Base-by-base conservation (phyloP, 2,797 vertebrate genomes). In the Zenarchopterus dispar region DNA sequence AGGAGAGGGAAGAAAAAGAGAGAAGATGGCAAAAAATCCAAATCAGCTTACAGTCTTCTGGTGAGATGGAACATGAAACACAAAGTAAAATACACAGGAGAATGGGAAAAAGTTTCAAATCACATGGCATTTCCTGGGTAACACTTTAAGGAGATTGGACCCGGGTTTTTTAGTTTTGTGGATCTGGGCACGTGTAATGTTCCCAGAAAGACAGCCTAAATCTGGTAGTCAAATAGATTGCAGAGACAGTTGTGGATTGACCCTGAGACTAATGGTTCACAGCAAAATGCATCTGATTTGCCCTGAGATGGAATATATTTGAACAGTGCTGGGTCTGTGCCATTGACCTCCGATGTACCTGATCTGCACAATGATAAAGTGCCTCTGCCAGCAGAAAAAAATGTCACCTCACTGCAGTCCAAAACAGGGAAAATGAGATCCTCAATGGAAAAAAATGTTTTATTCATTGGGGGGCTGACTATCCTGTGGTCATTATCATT, bases 251-350 rank as follows among this genome's bases (percentile, higher is more conserved):
- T 31, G 59, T 5, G 19, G 57, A 57, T 76, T 81, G 85, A 89
- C 84, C 87, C 81, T 43, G 59, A 80, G 68, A 70, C 73, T 73
- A 56, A 64, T 55, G 57, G 81, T 85, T 81, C 80, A 71, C 72
- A 59, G 49, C 4, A 43, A 87, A 85, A 88, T 46, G 85, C 84
- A 86, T 90, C 86, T 88, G 82, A 89, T 90, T 88, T 81, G 65
- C 74, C 73, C 82, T 3, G 65, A 86, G 78, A 87, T 78, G 58
- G 88, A 92, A 91, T 88, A 84, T 69, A 88, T 91, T 89, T 82
- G 67, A 87, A 85, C 75, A 81, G 75, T 77, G 81, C 81, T 36
- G 70, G 78, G 78, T 44, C 72, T 64, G 68, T 85, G 86, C 86
- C 84, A 78, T 80, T 88, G 88, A 91, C 89, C 90, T 83, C 71